Base-by-base conservation (phyloP, 2,797 vertebrate genomes). In the Poecilia wingei region DNA sequence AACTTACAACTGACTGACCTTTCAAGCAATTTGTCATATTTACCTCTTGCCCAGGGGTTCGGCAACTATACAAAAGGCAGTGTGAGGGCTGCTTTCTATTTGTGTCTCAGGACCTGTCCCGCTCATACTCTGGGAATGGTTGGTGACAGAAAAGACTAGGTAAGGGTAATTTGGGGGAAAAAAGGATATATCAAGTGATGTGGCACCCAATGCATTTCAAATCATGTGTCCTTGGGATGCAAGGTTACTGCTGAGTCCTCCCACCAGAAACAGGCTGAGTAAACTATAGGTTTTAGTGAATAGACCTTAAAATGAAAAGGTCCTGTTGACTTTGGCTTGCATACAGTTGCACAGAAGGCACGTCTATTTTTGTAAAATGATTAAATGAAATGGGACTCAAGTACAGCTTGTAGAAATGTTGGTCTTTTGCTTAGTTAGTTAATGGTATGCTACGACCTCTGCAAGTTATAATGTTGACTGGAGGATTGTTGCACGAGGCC, bases 151-250 rank as follows among this genome's bases (percentile, higher is more conserved):
- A 90, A 83, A 91, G 88, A 90, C 91, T 90, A 86, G 90, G 85
- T 74, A 79, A 94, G 93, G 90, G 94, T 95, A 95, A 94, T 93
- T 88, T 89, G 79, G 76, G 73, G 79, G 75, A 80, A 82, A 83
- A 92, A 93, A 83, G 86, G 90, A 92, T 89, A 89, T 87, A 90
- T 94, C 86, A 90, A 89, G 88, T 25, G 64, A 80, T 61, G 89
- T 90, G 91, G 92, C 91, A 91, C 83, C 89, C 93, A 94, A 94
- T 95, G 94, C 93, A 94, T 95, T 95, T 95, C 91, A 95, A 95
- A 94, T 93, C 85, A 91, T 90, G 87, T 93, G 93, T 94, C 93
- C 94, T 95, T 95, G 93, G 84, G 83, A 93, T 91, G 85, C 92
- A 93, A 94, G 93, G 94, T 95, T 90, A 94, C 84, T 88, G 85